phyloP scores from a whole-genome alignment of 2,888 invertebrate species.

The Papilio demoleus region DNA sequence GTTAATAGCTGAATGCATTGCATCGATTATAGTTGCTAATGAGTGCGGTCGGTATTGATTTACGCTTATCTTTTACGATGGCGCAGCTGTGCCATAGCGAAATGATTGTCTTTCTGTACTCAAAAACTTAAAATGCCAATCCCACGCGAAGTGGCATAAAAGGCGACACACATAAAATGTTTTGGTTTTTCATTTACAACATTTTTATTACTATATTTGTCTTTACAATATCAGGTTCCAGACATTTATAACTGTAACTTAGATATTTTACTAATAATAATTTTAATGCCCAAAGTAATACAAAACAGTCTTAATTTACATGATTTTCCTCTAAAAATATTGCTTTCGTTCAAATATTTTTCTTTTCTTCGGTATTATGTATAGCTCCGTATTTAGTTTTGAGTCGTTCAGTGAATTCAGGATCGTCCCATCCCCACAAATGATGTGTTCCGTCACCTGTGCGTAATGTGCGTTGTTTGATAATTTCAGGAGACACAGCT shows the following conservation, averaged over 20 bases:
- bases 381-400: constrained; percentile 67
- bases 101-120: constrained; percentile 62
- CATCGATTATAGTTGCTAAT: constrained; percentile 70
- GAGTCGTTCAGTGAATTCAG: constrained; percentile 81
- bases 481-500: constrained; percentile 86
- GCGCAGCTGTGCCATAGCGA: constrained; percentile 62
- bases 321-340: background rate
- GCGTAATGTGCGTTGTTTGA: constrained; percentile 84
- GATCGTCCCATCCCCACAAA: constrained; percentile 89
- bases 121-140: background rate
- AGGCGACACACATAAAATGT: no score
- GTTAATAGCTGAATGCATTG: constrained; percentile 59
- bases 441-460: constrained; percentile 87
- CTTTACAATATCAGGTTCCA: background rate
- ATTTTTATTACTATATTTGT: no score
- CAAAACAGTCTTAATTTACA: constrained; percentile 3
- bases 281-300: background rate
- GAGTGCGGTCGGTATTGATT: constrained; percentile 69
- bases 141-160: no score
- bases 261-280: background rate
- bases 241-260: background rate
- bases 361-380: constrained; percentile 9
- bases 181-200: no score
- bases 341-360: constrained; percentile 21
- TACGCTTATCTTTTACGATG: constrained; percentile 70